These are phyloP conservation scores for Galagoides demidoff DNA, from an alignment of 2,797 vertebrate genomes.

Conservation along the genomic window DNA sequence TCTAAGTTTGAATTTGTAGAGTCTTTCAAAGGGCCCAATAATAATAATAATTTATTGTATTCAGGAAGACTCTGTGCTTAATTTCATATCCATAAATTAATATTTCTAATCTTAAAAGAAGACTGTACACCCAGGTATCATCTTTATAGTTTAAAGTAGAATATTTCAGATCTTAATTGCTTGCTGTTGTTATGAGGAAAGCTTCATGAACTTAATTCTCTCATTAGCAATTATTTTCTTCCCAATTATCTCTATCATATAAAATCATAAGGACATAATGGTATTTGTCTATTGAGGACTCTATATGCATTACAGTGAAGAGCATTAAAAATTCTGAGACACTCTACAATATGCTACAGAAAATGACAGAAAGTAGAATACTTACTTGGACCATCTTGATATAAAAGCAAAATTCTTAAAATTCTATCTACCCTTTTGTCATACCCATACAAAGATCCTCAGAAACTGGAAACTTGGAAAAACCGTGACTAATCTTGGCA, in stretches of 20 bases:
- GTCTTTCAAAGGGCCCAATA: background rate
- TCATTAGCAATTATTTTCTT: conserved; percentile 13
- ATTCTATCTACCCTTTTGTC: background rate
- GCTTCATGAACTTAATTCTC: background rate
- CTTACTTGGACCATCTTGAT: background rate
- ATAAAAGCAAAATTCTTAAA: conserved; percentile 40
- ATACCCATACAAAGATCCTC: background rate
- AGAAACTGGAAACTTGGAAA: background rate
- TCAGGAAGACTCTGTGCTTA: background rate
- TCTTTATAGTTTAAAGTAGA: background rate
- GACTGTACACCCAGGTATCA: background rate
- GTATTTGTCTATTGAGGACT: background rate
- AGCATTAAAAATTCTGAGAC: background rate
- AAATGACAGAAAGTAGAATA: background rate
- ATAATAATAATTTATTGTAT: background rate
- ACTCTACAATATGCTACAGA: background rate
- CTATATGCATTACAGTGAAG: background rate
- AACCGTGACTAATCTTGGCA: background rate
- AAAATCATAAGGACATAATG: background rate
- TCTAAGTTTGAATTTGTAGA: conserved; percentile 15
- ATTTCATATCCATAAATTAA: background rate
- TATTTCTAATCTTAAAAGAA: conserved; percentile 18
- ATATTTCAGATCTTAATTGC: background rate
- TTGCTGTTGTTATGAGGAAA: background rate
- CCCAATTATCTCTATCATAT: background rate